A percentile compares a stretch with the other conserved stretches of the same genome.
Conservation (phyloP, 2,888 invertebrate genomes). For the Magallana nippona region DNA sequence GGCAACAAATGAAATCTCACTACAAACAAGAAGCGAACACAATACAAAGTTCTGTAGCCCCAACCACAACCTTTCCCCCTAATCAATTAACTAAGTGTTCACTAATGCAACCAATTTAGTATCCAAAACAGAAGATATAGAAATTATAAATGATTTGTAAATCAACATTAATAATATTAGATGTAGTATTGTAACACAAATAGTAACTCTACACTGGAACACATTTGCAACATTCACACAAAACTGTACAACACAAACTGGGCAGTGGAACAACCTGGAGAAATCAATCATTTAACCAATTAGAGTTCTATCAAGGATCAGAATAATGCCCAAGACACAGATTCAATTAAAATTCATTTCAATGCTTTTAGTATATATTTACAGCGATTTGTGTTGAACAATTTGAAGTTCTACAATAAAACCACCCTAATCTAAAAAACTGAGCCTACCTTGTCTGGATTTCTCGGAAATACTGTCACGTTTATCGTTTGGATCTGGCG, state of each 20-base stretch:
- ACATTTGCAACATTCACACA: conserved; percentile 17
- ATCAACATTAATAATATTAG: neutral
- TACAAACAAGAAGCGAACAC: conserved; percentile 14
- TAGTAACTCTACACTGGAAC: neutral
- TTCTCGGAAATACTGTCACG: conserved; percentile 71
- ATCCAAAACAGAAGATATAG: neutral
- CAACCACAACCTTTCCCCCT: neutral
- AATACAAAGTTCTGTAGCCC: neutral
- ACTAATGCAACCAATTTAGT: conserved; percentile 11
- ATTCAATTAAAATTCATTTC: neutral
- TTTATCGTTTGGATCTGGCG: conserved; percentile 70
- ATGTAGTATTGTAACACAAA: neutral
- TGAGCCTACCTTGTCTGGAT: conserved; percentile 65
- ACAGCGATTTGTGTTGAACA: conserved; percentile 13
- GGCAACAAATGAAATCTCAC: conserved; percentile 15
- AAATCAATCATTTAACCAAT: too few species aligned
- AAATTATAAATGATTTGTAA: neutral
- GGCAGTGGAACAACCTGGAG: neutral
- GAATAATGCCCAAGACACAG: neutral
- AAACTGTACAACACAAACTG: conserved; percentile 29
- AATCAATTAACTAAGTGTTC: neutral
- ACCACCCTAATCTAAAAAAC: too few species aligned
- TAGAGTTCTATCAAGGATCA: neutral
- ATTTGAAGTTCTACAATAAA: neutral
- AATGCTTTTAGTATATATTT: neutral